phyloP scores from a whole-genome alignment of 2,888 invertebrate species.

The Euzophera pinguis region DNA sequence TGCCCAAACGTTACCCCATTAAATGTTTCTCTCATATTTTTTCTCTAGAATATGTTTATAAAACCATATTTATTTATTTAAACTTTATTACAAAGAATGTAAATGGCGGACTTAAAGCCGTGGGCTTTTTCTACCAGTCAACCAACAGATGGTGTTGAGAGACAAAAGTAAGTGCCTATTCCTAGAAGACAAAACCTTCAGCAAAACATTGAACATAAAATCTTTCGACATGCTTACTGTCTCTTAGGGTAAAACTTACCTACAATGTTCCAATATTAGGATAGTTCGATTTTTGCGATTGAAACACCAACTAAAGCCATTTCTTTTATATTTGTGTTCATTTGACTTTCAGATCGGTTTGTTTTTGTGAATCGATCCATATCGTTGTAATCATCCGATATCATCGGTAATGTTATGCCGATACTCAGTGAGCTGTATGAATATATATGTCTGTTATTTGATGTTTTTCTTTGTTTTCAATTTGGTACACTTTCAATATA shows the following conservation, averaged over 20 bases:
- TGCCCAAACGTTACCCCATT: no score
- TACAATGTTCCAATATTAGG: constrained; percentile 22
- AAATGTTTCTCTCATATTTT: no score
- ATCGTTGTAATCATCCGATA: constrained; percentile 1
- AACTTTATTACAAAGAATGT: no score
- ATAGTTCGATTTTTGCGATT: constrained; percentile 20
- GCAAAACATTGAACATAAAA: no score
- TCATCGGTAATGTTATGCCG: constrained; percentile 1
- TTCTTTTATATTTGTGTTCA: constrained; percentile 9
- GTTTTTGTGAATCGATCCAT: constrained; percentile 4
- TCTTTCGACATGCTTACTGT: background rate
- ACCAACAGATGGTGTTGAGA: no score
- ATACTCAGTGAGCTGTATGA: background rate
- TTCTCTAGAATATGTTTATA: no score
- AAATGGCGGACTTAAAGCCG: no score
- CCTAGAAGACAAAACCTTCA: no score
- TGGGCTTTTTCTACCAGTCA: no score
- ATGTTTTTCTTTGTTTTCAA: background rate
- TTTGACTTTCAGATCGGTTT: constrained; percentile 8
- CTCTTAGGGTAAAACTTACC: constrained; percentile 10
- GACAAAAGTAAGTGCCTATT: no score
- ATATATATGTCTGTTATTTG: background rate
- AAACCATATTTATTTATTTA: no score
- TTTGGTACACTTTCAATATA: no score
- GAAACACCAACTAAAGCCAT: constrained; percentile 21